Percentiles rank a stretch among this genome's conserved stretches.
Conservation (phyloP, 53 echinoderm and acorn worm genomes). For the Henricia sp. region DNA sequence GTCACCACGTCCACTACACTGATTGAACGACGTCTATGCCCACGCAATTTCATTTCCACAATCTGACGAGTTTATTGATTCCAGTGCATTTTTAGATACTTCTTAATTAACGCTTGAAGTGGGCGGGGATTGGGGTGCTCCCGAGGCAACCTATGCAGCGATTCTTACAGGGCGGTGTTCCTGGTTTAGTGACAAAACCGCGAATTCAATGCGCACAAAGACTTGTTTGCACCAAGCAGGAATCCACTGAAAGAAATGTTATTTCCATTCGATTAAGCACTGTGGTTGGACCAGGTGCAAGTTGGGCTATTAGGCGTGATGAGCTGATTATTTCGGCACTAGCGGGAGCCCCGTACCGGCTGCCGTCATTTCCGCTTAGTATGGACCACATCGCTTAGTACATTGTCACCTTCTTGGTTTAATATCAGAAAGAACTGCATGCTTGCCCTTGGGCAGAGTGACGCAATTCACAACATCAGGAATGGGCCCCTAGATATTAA, state of each 20-base stretch:
- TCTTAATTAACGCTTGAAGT: conserved; percentile 16
- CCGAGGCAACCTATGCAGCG: neutral
- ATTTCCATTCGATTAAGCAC: conserved; percentile 53
- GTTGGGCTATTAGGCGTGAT: conserved; percentile 47
- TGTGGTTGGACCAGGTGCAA: conserved; percentile 45
- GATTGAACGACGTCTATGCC: conserved; percentile 6
- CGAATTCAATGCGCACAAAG: conserved; percentile 13
- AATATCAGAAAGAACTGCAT: neutral
- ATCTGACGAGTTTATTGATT: conserved; percentile 47
- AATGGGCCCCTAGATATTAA: no score
- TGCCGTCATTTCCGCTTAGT: conserved; percentile 32
- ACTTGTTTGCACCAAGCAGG: neutral
- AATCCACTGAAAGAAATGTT: conserved; percentile 29
- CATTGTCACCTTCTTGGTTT: conserved; percentile 21
- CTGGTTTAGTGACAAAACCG: neutral
- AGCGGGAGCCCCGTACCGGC: neutral
- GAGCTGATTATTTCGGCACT: conserved; percentile 39
- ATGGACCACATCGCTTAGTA: conserved; percentile 1
- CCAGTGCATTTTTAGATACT: conserved; percentile 19
- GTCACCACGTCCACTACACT: neutral
- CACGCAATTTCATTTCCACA: conserved; percentile 51
- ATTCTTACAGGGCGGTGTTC: neutral
- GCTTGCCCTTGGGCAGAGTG: neutral
- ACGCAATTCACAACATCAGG: no score
- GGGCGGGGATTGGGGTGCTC: neutral